phyloP scores from a whole-genome alignment of 1,140 invertebrate genomes.

The Pogonomyrmex californicus region DNA sequence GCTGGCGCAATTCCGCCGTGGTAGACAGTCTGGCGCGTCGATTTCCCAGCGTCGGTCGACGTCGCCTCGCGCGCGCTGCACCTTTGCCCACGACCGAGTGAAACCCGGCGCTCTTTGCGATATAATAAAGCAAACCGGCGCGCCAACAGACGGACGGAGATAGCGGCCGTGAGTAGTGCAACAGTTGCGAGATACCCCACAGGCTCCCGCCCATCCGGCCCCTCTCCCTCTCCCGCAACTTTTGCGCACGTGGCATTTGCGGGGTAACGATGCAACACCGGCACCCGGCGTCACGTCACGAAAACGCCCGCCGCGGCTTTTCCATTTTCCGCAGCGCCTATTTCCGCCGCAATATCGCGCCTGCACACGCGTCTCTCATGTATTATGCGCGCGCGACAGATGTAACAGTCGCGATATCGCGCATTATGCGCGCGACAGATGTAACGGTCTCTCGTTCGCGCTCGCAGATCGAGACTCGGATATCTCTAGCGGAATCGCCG shows the following conservation, averaged over 20 bases:
- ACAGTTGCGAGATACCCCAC: conserved; percentile 62
- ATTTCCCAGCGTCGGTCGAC: conserved; percentile 24
- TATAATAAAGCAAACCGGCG: conserved; percentile 53
- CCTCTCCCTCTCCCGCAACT: not conserved
- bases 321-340: conserved; percentile 73
- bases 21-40: conserved; percentile 48
- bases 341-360: conserved; percentile 74
- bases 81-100: conserved; percentile 19
- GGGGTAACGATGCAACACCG: conserved; percentile 27
- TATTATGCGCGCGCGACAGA: conserved; percentile 80
- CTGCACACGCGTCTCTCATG: conserved; percentile 67
- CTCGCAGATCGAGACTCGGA: conserved; percentile 55
- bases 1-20: conserved; percentile 24
- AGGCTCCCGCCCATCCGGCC: not conserved
- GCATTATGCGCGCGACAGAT: conserved; percentile 81
- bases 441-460: conserved; percentile 71
- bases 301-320: conserved; percentile 64
- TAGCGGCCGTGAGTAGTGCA: conserved; percentile 48
- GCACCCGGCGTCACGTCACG: conserved; percentile 40
- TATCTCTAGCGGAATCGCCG: conserved; percentile 53
- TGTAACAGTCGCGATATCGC: conserved; percentile 72
- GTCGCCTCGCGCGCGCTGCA: not conserved
- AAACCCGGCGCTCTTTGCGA: not conserved
- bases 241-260: conserved; percentile 7
- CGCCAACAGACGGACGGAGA: conserved; percentile 19